Base-by-base conservation (phyloP, 2,113 vertebrate species). In the Xerus inauris region DNA sequence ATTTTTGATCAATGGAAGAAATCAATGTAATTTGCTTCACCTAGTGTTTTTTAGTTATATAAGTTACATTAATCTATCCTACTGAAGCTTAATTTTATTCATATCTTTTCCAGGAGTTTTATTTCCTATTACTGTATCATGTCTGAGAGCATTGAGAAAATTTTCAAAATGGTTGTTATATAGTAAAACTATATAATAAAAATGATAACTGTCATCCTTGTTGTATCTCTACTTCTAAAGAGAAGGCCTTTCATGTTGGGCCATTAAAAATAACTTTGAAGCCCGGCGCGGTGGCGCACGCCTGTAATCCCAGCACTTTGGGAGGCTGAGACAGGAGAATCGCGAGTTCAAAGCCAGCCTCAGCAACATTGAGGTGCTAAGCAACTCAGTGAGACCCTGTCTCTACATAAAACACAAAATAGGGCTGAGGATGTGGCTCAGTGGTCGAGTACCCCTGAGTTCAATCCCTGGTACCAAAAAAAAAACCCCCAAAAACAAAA, bases 221-320 rank as follows among this genome's bases (percentile, higher is more conserved):
- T 94, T 69, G 89, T 87, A 65, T 94, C 35, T 92, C 75, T 40
- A 32, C 35, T 91, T 80, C 81, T 89, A 93, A 79, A 73, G 38
- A 95, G 13, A 79, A 40, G 79, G 6, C 5, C 13, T 79, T 59
- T 81, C 71, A 85, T 69, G 30, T 77, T 90, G 47, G n/a, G 22
- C 57, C 87, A 81, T 64, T 80, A 93, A 83, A 24, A 91, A 93
- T 84, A 87, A 30, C n/a, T 47, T 69, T 49, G n/a, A n/a, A n/a
- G 79, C 14, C 14, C 22, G 45, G 45, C 45, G 45, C 45, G 45
- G 45, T 47, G 45, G 45, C 9, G 45, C 45, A 47, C 45, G 9
- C 1, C n/a, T n/a, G n/a, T n/a, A n/a, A n/a, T n/a, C n/a, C n/a
- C n/a, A n/a, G n/a, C n/a, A n/a, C n/a, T n/a, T n/a, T n/a, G n/a